Evolutionary conservation across 2,888 invertebrate genomes (phyloP).

Genomic region (Dicyrtoma fusca): DNA sequence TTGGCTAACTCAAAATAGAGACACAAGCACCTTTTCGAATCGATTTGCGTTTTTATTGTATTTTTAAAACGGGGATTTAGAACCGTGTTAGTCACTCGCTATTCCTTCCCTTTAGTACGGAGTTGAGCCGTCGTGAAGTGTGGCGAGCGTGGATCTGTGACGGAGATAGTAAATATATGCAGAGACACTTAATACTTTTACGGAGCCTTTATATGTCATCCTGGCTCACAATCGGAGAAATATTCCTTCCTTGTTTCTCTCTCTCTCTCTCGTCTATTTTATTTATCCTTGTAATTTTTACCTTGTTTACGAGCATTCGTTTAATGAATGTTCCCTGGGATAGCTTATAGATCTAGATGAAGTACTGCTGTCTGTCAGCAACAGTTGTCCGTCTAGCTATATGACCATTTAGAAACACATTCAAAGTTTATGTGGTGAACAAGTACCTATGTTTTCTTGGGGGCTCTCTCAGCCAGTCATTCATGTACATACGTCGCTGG

Average conservation of each 20-base stretch:
- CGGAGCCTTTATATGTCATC: not conserved
- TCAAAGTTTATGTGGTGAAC: conserved; percentile 1
- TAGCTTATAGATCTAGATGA: not conserved
- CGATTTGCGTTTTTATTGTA: too few relatives aligned
- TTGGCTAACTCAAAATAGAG: too few relatives aligned
- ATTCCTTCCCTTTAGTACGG: too few relatives aligned
- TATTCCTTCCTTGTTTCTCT: not conserved
- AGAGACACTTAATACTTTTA: too few relatives aligned
- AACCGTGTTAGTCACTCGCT: too few relatives aligned
- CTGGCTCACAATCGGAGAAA: not conserved
- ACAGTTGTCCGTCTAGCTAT: conserved; percentile 38
- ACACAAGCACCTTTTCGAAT: too few relatives aligned
- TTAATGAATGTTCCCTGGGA: not conserved
- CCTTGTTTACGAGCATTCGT: not conserved
- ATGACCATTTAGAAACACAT: conserved; percentile 27
- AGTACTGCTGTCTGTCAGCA: conserved; percentile 33
- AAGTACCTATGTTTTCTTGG: not conserved
- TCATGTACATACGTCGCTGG: too few relatives aligned
- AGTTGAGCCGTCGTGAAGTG: too few relatives aligned
- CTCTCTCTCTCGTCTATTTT: not conserved
- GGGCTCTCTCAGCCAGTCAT: not conserved
- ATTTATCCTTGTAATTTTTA: conserved; percentile 4
- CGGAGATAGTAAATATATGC: too few relatives aligned
- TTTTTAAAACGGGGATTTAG: too few relatives aligned
- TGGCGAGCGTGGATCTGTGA: too few relatives aligned